Conservation (phyloP, 37 sponge, comb jelly and placozoan genomes). For the Ephydatia muelleri region DNA sequence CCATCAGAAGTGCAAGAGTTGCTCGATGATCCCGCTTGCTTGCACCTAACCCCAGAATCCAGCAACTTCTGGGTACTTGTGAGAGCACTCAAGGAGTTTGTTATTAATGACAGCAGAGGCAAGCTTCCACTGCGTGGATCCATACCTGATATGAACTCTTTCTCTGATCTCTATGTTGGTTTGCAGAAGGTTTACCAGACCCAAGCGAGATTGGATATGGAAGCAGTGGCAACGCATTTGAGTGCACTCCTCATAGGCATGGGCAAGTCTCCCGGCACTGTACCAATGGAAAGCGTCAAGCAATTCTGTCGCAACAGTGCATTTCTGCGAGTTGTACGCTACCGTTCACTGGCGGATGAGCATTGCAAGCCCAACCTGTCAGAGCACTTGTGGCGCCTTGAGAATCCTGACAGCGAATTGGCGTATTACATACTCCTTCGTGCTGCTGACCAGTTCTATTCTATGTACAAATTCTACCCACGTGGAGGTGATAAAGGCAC, state of each 20-base stretch:
- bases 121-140: slow-evolving; percentile 90
- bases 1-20: slow-evolving; percentile 66
- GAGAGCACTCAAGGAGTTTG: slow-evolving; percentile 88
- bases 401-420: slow-evolving; percentile 56
- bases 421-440: slow-evolving; percentile 86
- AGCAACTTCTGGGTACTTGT: slow-evolving; percentile 87
- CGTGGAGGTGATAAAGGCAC: slow-evolving; percentile 29
- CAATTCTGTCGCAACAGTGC: slow-evolving; percentile 78
- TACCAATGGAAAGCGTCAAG: slow-evolving; percentile 39
- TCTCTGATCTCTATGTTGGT: slow-evolving; percentile 83
- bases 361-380: slow-evolving; percentile 35
- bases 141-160: slow-evolving; percentile 96
- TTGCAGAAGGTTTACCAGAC: slow-evolving; percentile 80
- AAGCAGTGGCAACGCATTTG: slow-evolving; percentile 39
- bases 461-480: slow-evolving; percentile 57
- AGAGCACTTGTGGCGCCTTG: slow-evolving; percentile 47
- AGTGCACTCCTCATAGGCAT: slow-evolving; percentile 23
- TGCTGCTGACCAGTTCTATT: slow-evolving; percentile 73
- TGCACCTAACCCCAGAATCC: slow-evolving; percentile 42
- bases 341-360: slow-evolving; percentile 73
- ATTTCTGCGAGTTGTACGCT: slow-evolving; percentile 69
- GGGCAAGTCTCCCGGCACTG: slow-evolving; percentile 27
- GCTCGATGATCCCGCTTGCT: slow-evolving; percentile 68
- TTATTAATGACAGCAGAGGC: slow-evolving; percentile 75
- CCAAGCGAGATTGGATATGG: slow-evolving; percentile 66